Conservation (phyloP, 1,140 invertebrate species). For the Lysiphlebus fabarum region DNA sequence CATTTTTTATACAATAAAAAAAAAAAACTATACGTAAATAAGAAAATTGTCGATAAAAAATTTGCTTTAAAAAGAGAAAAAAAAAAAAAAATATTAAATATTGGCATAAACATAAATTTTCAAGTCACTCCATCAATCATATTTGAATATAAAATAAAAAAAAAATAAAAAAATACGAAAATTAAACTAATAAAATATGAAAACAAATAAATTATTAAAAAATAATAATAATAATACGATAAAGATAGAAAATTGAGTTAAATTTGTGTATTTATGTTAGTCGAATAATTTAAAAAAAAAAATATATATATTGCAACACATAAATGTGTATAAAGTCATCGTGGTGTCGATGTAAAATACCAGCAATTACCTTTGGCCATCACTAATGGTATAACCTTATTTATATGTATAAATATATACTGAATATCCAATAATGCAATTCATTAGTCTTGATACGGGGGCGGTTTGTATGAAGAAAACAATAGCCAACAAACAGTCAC, state of each 20-base stretch:
- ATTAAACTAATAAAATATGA: too few relatives aligned
- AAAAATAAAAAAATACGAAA: too few relatives aligned
- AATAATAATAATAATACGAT: too few relatives aligned
- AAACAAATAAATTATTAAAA: too few relatives aligned
- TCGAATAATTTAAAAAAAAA: not conserved
- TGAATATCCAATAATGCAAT: conserved; percentile 42
- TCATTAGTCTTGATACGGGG: conserved; percentile 34
- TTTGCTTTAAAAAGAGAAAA: not conserved
- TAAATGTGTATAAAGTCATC: not conserved
- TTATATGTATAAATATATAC: conserved; percentile 40
- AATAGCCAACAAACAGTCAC: conserved; percentile 26
- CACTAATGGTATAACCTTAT: conserved; percentile 39
- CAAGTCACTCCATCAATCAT: too few relatives aligned
- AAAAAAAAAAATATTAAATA: not conserved
- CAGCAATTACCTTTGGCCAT: conserved; percentile 33
- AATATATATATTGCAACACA: not conserved
- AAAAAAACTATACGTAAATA: too few relatives aligned
- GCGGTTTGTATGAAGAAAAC: conserved; percentile 25
- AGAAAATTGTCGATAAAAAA: conserved; percentile 7
- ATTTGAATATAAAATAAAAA: too few relatives aligned
- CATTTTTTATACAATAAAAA: too few relatives aligned
- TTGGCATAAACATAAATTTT: too few relatives aligned
- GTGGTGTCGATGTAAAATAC: conserved; percentile 26
- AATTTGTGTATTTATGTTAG: not conserved
- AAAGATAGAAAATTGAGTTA: not conserved